Evolutionary conservation across 1,140 invertebrate genomes (phyloP), one percentile per base, ranked within the genome.

Genomic region (Marisa cornuarietis): DNA sequence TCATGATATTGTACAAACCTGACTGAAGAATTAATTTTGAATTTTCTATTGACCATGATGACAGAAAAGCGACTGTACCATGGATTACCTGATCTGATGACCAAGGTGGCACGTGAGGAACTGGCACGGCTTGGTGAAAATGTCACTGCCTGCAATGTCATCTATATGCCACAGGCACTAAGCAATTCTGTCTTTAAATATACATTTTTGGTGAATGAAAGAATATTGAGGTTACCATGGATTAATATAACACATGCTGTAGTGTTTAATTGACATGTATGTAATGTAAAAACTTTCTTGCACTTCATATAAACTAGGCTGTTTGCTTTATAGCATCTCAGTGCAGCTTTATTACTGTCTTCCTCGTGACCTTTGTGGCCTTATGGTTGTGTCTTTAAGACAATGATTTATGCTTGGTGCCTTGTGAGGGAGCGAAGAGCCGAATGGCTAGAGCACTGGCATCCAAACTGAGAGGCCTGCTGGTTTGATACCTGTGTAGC

Each of bases 81-180:
- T 85, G 88, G 89, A 6, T 82, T 92, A 51, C 91, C 91, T n/a
- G 88, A 91, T 79, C 90, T 91, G 71, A 91, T 92, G 89, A 93
- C 93, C 10, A 92, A 92, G 74, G 93, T 94, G n/a, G 95, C 94
- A 5, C 88, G 92, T 79, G 91, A 94, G 83, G 95, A 96, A 87
- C 89, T 96, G 79, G 86, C 93, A 63, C 92, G 93, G 71, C 91
- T 96, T 51, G 94, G 94, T 9, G 71, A 89, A 16, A 93, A 92
- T 82, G 92, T 96, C 26, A 90, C 93, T n/a, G 92, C 94, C 82
- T 96, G 95, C 87, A 93, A 93, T 68, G 93, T 96, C 87, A 90
- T 95, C 75, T 96, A 96, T 90, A 92, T 96, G 83, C 95, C 95
- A 71, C 90, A 91, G 84, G 90, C 91, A 76, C 83, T 74, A 62